These are phyloP conservation scores for Xiphias gladius DNA, from an alignment of 2,113 vertebrate species.

Conservation along the genomic window DNA sequence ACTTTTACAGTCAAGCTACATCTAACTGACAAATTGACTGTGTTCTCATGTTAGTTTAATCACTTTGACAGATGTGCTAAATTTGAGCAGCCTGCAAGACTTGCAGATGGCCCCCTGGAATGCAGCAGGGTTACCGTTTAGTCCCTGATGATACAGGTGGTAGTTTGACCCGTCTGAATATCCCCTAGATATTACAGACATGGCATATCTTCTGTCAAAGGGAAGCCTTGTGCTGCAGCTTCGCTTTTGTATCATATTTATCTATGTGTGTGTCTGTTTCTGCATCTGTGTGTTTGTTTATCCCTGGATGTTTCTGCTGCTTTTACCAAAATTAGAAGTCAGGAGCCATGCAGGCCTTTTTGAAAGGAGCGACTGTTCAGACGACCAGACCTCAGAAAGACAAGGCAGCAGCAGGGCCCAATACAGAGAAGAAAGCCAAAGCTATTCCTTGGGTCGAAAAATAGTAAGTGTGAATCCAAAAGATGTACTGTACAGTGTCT, in stretches of 20 bases:
- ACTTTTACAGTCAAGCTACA: too few relatives aligned
- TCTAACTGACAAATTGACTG: background rate
- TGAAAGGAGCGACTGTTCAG: slow-evolving; percentile 88
- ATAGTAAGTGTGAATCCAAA: slow-evolving; percentile 88
- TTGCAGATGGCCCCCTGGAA: background rate
- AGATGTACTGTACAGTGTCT: background rate
- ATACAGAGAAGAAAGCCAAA: slow-evolving; percentile 88
- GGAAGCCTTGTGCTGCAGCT: background rate
- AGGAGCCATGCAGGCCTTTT: slow-evolving; percentile 92
- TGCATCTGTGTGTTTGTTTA: background rate
- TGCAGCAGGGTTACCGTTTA: background rate
- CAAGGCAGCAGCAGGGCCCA: slow-evolving; percentile 83
- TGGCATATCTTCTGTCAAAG: background rate
- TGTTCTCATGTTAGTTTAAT: background rate
- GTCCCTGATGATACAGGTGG: background rate
- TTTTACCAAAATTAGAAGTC: background rate
- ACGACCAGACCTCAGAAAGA: slow-evolving; percentile 87
- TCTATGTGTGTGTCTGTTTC: background rate
- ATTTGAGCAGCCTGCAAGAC: background rate
- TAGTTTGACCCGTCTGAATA: background rate
- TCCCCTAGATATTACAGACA: background rate
- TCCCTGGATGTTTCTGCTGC: background rate
- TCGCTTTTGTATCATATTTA: background rate
- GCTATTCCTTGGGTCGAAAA: slow-evolving; percentile 96
- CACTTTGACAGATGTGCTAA: too few relatives aligned